phyloP scores from a whole-genome alignment of 2,888 invertebrate genomes.

The Catocala sponsa region DNA sequence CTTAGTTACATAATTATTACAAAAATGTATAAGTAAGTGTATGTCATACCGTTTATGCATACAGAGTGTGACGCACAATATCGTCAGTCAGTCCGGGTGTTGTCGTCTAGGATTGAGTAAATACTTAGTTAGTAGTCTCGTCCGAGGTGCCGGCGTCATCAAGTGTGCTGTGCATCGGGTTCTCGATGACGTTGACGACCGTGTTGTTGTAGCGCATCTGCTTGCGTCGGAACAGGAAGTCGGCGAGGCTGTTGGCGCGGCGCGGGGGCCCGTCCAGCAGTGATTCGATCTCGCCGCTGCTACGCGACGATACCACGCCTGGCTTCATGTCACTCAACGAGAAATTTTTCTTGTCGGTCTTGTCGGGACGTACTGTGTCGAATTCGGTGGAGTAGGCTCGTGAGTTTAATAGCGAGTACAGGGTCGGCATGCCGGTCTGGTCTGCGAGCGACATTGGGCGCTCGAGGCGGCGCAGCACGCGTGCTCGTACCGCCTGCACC shows the following conservation, averaged over 20 bases:
- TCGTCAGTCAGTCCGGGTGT: background rate
- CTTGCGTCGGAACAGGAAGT: slow-evolving; percentile 60
- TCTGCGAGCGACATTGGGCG: slow-evolving; percentile 76
- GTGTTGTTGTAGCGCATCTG: slow-evolving; percentile 37
- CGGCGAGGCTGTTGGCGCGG: slow-evolving; percentile 65
- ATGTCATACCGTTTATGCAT: slow-evolving; percentile 1
- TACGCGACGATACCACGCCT: slow-evolving; percentile 52
- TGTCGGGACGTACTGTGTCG: slow-evolving; percentile 18
- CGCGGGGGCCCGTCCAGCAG: slow-evolving; percentile 52
- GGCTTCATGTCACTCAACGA: slow-evolving; percentile 57
- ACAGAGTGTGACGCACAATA: too few relatives aligned
- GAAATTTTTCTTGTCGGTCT: slow-evolving; percentile 43
- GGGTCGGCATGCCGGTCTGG: slow-evolving; percentile 58
- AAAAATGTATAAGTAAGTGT: background rate
- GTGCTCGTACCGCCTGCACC: slow-evolving; percentile 68
- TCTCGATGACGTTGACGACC: slow-evolving; percentile 71
- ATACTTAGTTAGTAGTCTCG: slow-evolving; percentile 4
- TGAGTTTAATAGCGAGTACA: slow-evolving; percentile 62
- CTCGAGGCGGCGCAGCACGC: slow-evolving; percentile 65
- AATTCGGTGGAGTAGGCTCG: slow-evolving; percentile 67
- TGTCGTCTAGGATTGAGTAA: background rate
- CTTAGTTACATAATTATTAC: background rate
- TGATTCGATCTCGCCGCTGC: slow-evolving; percentile 62
- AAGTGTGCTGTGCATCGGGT: slow-evolving; percentile 71
- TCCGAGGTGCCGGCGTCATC: slow-evolving; percentile 26